A percentile compares a stretch with the other conserved stretches of the same genome.
These are phyloP conservation scores for Anthoptus insignis DNA, from an alignment of 2,888 invertebrate species.

Conservation along the genomic window DNA sequence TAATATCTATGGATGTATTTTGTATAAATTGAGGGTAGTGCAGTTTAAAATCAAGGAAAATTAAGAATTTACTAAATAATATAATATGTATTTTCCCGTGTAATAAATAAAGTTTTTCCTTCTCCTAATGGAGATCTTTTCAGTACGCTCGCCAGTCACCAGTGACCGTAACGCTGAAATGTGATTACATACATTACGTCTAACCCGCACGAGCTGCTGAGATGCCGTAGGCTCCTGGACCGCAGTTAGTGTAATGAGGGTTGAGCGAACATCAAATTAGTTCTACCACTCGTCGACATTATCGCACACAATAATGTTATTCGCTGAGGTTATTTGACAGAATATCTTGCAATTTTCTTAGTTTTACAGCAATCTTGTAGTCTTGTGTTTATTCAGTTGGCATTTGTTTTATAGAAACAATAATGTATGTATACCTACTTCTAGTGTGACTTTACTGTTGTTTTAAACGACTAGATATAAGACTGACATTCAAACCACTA, in stretches of 20 bases:
- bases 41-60: background rate
- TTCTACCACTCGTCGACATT: conserved; percentile 17
- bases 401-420: too few species aligned
- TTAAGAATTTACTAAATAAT: too few species aligned
- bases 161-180: background rate
- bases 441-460: too few species aligned
- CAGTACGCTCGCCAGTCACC: background rate
- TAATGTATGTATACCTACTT: too few species aligned
- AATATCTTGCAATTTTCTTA: background rate
- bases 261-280: conserved; percentile 28
- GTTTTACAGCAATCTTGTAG: background rate
- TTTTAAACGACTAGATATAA: too few species aligned
- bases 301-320: background rate
- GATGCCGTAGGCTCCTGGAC: conserved; percentile 7
- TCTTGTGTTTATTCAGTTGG: background rate
- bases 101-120: too few species aligned
- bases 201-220: background rate
- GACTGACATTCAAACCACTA: too few species aligned
- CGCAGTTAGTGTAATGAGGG: conserved; percentile 29
- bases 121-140: background rate
- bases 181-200: conserved; percentile 14
- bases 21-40: too few species aligned
- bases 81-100: too few species aligned
- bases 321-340: too few species aligned
- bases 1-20: too few species aligned